phyloP scores from a whole-genome alignment of 2,113 vertebrate species.

The Echinops telfairi region DNA sequence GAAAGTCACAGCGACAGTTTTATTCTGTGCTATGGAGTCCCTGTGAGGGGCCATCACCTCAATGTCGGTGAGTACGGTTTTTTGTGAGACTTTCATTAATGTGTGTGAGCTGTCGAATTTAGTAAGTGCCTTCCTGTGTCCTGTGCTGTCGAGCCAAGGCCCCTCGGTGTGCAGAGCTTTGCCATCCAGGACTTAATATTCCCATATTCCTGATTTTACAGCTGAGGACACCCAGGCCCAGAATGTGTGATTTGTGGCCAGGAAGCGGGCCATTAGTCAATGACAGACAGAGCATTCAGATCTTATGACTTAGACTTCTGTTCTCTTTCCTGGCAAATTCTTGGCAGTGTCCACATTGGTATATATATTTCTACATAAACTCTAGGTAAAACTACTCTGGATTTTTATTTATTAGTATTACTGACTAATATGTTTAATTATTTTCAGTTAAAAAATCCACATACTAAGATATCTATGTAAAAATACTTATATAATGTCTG shows the following conservation, averaged over 20 bases:
- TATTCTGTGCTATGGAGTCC: too few species aligned
- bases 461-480: too few species aligned
- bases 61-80: too few species aligned
- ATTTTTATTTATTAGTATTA: background rate
- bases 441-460: too few species aligned
- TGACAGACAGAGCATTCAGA: slow-evolving; percentile 36
- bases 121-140: rapidly evolving
- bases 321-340: background rate
- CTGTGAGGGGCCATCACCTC: too few species aligned
- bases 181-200: background rate
- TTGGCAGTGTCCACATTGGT: background rate
- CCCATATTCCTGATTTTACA: background rate
- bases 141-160: background rate
- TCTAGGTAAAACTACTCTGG: slow-evolving; percentile 13
- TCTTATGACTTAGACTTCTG: background rate
- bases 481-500: too few species aligned
- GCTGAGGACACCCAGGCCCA: background rate
- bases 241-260: background rate
- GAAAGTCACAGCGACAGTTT: too few species aligned
- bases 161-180: background rate
- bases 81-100: too few species aligned
- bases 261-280: background rate
- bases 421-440: too few species aligned
- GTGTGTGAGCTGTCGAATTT: background rate
- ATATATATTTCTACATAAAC: background rate